phyloP scores from a whole-genome alignment of 2,113 vertebrate genomes.

The Carlito syrichta region DNA sequence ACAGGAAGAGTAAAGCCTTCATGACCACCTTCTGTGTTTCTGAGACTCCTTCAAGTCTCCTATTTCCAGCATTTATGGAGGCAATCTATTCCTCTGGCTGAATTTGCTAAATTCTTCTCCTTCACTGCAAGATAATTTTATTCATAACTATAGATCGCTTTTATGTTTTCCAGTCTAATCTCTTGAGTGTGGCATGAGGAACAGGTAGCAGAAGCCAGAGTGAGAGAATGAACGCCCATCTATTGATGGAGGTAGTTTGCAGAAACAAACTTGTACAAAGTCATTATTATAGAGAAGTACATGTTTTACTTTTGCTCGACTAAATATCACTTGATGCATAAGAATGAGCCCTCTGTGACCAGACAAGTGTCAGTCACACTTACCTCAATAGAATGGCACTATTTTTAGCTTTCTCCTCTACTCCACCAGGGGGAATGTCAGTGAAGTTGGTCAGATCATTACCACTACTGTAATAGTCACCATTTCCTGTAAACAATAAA shows the following conservation, averaged over 20 bases:
- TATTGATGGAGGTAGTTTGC: fast-evolving
- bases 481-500: conserved; percentile 83
- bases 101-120: background rate
- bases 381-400: conserved; percentile 84
- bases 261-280: background rate
- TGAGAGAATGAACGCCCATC: background rate
- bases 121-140: background rate
- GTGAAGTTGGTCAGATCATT: conserved; percentile 93
- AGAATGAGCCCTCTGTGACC: background rate
- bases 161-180: no score
- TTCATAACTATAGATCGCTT: background rate
- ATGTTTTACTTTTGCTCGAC: background rate
- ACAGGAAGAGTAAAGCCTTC: background rate
- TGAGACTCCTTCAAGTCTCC: background rate
- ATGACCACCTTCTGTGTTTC: fast-evolving
- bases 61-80: background rate
- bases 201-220: background rate
- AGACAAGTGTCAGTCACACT: background rate
- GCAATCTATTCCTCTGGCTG: background rate
- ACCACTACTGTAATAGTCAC: conserved; percentile 94
- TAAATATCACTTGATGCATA: background rate
- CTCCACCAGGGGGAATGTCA: conserved; percentile 60
- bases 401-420: conserved; percentile 79
- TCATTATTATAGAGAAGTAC: background rate
- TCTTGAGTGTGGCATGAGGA: background rate